phyloP scores from a whole-genome alignment of 1,140 invertebrate genomes.

The Cotesia glomerata region DNA sequence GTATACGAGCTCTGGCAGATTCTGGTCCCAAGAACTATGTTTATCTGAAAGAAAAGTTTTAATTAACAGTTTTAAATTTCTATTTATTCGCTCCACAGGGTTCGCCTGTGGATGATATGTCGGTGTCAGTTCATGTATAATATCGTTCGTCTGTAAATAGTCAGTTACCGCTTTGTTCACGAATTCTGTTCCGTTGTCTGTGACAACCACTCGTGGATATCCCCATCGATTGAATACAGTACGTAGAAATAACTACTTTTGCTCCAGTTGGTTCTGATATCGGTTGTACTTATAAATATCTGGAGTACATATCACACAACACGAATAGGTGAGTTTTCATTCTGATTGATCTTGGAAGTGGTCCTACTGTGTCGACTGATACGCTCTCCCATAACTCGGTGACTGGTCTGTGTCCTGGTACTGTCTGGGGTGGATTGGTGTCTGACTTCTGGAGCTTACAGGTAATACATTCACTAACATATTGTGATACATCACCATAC shows the following conservation, averaged over 20 bases:
- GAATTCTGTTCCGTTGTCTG: constrained; percentile 46
- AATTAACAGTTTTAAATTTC: neutral
- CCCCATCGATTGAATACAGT: constrained; percentile 54
- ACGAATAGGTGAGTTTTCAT: neutral
- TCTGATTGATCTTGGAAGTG: neutral
- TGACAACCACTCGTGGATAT: constrained; percentile 43
- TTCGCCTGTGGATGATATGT: constrained; percentile 19
- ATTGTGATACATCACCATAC: neutral
- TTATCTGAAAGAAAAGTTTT: neutral
- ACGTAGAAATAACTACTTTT: neutral
- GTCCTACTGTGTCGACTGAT: neutral
- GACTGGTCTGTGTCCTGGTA: neutral
- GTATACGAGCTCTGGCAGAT: neutral
- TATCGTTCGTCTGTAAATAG: neutral
- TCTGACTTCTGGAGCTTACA: neutral
- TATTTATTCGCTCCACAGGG: constrained; percentile 22
- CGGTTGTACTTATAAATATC: neutral
- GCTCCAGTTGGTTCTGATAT: neutral
- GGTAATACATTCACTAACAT: neutral
- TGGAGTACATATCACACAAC: neutral
- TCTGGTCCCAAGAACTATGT: too few relatives aligned
- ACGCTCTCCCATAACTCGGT: neutral
- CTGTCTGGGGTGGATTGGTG: neutral
- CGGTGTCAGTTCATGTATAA: constrained; percentile 18
- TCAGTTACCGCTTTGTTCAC: constrained; percentile 6